Percentiles rank a stretch among this genome's conserved stretches.
Conservation (phyloP, 2,888 invertebrate genomes). For the Busseola fusca region DNA sequence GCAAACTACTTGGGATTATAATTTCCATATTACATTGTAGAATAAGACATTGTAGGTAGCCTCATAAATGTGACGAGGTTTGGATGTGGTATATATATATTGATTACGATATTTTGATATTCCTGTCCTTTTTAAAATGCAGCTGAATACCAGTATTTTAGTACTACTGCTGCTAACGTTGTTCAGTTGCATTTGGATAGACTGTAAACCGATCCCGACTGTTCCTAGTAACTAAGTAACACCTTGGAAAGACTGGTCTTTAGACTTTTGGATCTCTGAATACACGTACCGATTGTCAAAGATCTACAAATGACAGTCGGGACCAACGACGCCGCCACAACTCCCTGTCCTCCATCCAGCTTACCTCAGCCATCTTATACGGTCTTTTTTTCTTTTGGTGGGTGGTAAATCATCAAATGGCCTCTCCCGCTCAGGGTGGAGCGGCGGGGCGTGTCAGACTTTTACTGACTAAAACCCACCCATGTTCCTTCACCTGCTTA, state of each 20-base stretch:
- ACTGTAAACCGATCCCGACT: too few species aligned
- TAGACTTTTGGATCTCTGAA: not conserved
- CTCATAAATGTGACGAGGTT: constrained; percentile 22
- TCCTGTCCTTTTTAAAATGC: not conserved
- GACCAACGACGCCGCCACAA: not conserved
- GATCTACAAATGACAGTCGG: not conserved
- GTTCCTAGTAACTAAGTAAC: not conserved
- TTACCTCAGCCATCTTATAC: not conserved
- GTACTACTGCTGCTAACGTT: too few species aligned
- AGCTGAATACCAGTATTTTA: not conserved
- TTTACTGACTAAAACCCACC: too few species aligned
- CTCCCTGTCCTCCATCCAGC: not conserved
- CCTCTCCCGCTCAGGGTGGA: too few species aligned
- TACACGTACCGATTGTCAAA: not conserved
- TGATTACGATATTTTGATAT: not conserved
- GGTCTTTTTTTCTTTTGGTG: too few species aligned
- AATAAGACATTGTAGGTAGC: constrained; percentile 59
- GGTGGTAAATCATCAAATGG: too few species aligned
- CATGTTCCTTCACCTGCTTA: too few species aligned
- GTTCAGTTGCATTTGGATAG: too few species aligned
- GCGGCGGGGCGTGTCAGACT: too few species aligned
- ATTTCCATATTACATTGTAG: constrained; percentile 69
- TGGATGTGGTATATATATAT: constrained; percentile 28
- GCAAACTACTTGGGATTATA: constrained; percentile 61
- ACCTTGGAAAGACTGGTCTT: not conserved